Conservation (phyloP, 1,140 invertebrate genomes). For the Solenopsis fugax region DNA sequence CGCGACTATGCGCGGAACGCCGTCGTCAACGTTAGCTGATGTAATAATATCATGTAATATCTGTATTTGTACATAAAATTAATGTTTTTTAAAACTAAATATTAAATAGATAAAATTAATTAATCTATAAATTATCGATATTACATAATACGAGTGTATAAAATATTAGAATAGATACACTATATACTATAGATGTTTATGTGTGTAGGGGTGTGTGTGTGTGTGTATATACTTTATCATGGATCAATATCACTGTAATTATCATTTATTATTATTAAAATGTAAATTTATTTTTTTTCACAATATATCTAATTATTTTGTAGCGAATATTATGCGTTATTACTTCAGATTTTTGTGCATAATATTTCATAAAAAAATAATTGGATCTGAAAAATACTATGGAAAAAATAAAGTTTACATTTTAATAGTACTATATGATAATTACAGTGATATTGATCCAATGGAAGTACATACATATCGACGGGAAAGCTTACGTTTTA, state of each 20-base stretch:
- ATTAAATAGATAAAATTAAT: background rate
- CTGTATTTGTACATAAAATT: background rate
- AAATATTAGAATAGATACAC: too few relatives aligned
- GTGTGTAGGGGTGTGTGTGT: too few relatives aligned
- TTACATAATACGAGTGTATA: background rate
- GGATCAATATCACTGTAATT: too few relatives aligned
- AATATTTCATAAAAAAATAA: background rate
- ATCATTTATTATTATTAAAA: too few relatives aligned
- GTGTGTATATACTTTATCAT: too few relatives aligned
- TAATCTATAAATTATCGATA: background rate
- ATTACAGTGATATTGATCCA: constrained; percentile 15
- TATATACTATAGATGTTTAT: too few relatives aligned
- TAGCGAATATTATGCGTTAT: too few relatives aligned
- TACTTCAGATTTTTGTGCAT: too few relatives aligned
- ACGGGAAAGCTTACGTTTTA: background rate
- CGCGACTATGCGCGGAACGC: constrained; percentile 46
- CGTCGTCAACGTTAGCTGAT: background rate
- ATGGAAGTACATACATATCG: background rate
- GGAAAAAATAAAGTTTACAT: background rate
- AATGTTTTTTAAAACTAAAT: background rate
- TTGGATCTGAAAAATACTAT: background rate
- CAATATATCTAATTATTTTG: too few relatives aligned
- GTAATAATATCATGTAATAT: constrained; percentile 16
- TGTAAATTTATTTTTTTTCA: too few relatives aligned
- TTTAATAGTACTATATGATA: constrained; percentile 3